Conservation (phyloP, 1,140 invertebrate species). For the Harlomillsia oculata region DNA sequence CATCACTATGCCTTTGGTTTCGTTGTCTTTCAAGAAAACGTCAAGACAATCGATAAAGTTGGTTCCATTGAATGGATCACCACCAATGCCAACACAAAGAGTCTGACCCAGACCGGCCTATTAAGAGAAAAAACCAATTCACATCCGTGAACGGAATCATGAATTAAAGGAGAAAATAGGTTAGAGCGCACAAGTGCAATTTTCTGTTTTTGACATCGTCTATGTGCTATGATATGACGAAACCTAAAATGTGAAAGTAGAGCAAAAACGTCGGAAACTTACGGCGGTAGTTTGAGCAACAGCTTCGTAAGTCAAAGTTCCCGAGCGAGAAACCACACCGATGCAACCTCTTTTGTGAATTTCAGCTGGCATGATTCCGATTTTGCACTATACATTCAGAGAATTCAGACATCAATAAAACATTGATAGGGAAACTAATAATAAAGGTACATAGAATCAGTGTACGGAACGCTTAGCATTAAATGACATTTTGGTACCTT, state of each 20-base stretch:
- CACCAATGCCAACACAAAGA: conserved; percentile 95
- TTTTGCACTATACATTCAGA: conserved; percentile 72
- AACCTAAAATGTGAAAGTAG: not conserved
- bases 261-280: conserved; percentile 27
- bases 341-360: conserved; percentile 88
- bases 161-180: too few species aligned
- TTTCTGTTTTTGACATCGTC: too few species aligned
- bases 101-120: conserved; percentile 94
- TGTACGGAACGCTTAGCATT: too few species aligned
- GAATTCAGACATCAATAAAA: not conserved
- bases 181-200: too few species aligned
- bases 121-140: too few species aligned
- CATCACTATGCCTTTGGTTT: conserved; percentile 92
- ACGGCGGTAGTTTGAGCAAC: conserved; percentile 89
- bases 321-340: conserved; percentile 94
- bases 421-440: too few species aligned
- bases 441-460: too few species aligned
- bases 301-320: conserved; percentile 98
- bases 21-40: conserved; percentile 84
- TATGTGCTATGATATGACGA: too few species aligned
- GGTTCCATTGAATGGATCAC: conserved; percentile 99
- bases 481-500: too few species aligned
- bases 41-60: conserved; percentile 99
- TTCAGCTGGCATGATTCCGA: conserved; percentile 99
- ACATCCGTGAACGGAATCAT: too few species aligned